Evolutionary conservation across 1,140 invertebrate species (phyloP).

Genomic region (Drosophila novamexicana): DNA sequence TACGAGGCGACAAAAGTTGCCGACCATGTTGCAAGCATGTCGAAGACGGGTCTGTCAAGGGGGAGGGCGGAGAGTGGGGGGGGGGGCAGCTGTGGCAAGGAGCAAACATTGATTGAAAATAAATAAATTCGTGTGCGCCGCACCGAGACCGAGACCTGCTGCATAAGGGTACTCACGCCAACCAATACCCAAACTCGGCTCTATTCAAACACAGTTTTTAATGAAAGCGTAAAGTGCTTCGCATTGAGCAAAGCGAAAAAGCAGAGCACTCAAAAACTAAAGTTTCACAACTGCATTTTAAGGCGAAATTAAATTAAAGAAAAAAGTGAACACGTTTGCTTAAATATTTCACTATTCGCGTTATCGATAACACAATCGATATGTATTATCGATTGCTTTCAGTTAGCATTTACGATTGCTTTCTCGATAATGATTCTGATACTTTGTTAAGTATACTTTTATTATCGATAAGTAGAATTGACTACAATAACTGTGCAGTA

Average conservation of each 20-base stretch:
- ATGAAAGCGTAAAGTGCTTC: conserved; percentile 8
- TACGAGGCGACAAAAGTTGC: conserved; percentile 50
- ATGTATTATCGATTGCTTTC: background rate
- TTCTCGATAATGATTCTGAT: background rate
- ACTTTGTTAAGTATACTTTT: too few species aligned
- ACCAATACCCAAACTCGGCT: conserved; percentile 20
- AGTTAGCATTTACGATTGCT: too few species aligned
- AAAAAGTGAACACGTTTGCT: background rate
- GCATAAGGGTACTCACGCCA: conserved; percentile 29
- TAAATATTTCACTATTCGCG: too few species aligned
- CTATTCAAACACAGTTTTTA: conserved; percentile 14
- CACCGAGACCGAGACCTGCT: conserved; percentile 1
- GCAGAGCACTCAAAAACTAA: background rate
- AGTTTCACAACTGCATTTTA: background rate
- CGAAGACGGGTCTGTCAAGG: conserved; percentile 6
- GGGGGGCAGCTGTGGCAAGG: background rate
- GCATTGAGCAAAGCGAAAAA: background rate
- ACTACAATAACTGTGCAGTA: too few species aligned
- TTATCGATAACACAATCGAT: background rate
- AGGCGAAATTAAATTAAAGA: background rate
- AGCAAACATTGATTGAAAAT: conserved; percentile 75
- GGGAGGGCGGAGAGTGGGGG: background rate
- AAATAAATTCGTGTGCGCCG: conserved; percentile 61
- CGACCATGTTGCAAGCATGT: conserved; percentile 37
- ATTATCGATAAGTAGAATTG: too few species aligned